A percentile compares a stretch with the other conserved stretches of the same genome.
phyloP scores from a whole-genome alignment of 2,113 vertebrate species.

The Amazona guildingii region DNA sequence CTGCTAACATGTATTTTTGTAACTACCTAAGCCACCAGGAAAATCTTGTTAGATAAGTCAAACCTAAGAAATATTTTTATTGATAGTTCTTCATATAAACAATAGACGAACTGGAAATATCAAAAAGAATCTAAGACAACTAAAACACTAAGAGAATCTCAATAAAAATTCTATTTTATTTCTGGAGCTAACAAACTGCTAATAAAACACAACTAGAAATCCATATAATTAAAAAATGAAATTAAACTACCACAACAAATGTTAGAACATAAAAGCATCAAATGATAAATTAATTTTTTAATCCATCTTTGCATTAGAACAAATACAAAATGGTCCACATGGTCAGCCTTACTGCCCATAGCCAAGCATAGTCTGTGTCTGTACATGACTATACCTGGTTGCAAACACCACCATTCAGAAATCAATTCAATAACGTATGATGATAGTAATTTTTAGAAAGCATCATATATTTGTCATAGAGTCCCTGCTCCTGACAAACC shows the following conservation, averaged over 20 bases:
- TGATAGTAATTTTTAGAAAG: neutral
- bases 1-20: neutral
- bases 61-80: conserved; percentile 10
- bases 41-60: conserved; percentile 11
- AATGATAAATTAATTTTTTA: neutral
- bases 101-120: neutral
- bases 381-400: neutral
- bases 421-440: neutral
- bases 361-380: neutral
- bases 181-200: neutral
- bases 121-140: neutral
- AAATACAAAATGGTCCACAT: fast-evolving
- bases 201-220: neutral
- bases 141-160: neutral
- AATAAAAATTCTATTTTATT: neutral
- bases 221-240: neutral
- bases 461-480: neutral
- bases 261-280: neutral
- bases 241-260: neutral
- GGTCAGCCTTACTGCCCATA: neutral
- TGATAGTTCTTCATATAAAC: neutral
- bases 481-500: conserved; percentile 6
- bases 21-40: conserved; percentile 28
- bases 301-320: neutral
- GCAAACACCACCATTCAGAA: neutral